A percentile compares a stretch with the other conserved stretches of the same genome.
Conservation (phyloP, 2,797 vertebrate genomes). For the Alosa sapidissima region DNA sequence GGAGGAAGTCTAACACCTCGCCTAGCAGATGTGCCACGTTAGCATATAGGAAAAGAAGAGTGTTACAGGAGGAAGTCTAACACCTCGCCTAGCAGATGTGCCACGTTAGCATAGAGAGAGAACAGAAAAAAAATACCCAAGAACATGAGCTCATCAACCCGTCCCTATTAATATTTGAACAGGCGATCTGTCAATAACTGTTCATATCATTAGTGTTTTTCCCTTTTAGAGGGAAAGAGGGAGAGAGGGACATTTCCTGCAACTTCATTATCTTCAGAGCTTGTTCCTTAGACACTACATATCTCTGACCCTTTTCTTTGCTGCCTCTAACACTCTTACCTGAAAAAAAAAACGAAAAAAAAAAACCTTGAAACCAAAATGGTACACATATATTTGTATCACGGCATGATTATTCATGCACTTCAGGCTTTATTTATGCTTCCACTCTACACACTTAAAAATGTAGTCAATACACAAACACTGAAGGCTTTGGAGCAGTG, state of each 20-base stretch:
- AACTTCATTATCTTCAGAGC: not conserved
- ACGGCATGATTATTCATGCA: not conserved
- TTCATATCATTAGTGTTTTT: not conserved
- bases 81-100: too few species aligned
- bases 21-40: too few species aligned
- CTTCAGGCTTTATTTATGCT: not conserved
- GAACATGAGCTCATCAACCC: not conserved
- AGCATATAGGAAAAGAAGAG: too few species aligned
- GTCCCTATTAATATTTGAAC: conserved; percentile 36
- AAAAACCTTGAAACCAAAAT: not conserved
- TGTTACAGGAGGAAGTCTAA: too few species aligned
- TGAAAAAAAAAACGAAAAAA: not conserved
- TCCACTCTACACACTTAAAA: not conserved
- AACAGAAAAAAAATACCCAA: not conserved
- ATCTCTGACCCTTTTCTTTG: not conserved
- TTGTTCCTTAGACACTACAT: not conserved
- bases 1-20: too few species aligned
- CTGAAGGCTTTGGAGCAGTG: conserved; percentile 37
- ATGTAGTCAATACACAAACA: conserved; percentile 28
- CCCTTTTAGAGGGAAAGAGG: not conserved
- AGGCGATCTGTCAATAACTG: not conserved
- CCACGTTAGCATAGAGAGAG: too few species aligned
- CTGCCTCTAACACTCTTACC: not conserved
- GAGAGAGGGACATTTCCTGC: not conserved
- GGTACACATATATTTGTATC: not conserved